These are phyloP conservation scores for Ganaspis sp. DNA, from an alignment of 1,140 invertebrate genomes.

Conservation along the genomic window DNA sequence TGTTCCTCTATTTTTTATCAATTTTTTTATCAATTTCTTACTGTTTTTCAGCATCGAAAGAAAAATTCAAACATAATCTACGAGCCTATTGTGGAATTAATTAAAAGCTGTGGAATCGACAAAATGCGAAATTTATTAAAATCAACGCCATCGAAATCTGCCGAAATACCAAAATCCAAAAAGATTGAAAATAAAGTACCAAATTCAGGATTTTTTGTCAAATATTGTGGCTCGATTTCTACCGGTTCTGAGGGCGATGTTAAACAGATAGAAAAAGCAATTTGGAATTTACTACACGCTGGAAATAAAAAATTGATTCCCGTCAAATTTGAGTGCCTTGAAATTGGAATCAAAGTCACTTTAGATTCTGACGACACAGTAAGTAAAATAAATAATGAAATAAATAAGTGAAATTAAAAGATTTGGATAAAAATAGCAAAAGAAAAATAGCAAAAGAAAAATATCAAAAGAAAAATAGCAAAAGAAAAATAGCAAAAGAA, in stretches of 20 bases:
- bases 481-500: no score
- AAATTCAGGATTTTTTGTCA: conserved; percentile 69
- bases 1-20: conserved; percentile 14
- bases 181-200: conserved; percentile 44
- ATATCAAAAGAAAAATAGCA: no score
- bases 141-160: conserved; percentile 38
- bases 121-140: conserved; percentile 56
- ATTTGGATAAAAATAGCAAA: no score
- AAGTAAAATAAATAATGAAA: conserved; percentile 38
- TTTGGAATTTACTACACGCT: conserved; percentile 67
- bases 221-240: conserved; percentile 74
- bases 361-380: conserved; percentile 67
- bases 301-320: conserved; percentile 61
- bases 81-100: conserved; percentile 66
- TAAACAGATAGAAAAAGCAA: conserved; percentile 77
- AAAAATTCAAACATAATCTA: conserved; percentile 66
- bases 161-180: conserved; percentile 34
- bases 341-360: conserved; percentile 76
- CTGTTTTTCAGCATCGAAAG: conserved; percentile 57
- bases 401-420: no score
- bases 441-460: no score
- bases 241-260: conserved; percentile 76
- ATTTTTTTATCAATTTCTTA: conserved; percentile 32
- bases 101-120: conserved; percentile 64
- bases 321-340: conserved; percentile 76